Evolutionary conservation across 2,888 invertebrate genomes (phyloP).

Genomic region (Flabesymbios commensalis): DNA sequence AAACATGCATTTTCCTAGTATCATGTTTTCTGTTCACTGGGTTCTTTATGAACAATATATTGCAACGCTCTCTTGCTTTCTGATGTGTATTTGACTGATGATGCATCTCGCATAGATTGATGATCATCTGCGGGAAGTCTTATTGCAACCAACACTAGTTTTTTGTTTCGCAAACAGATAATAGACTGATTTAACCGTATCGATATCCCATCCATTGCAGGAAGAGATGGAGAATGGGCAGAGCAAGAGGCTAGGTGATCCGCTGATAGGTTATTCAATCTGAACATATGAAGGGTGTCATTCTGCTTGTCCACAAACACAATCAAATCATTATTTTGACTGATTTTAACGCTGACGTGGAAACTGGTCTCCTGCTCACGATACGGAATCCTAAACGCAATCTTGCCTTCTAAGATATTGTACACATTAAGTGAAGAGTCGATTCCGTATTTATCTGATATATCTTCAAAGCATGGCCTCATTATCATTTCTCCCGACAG

Average conservation of each 20-base stretch:
- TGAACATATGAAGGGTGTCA: neutral
- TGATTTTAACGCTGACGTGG: neutral
- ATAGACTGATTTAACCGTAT: too few relatives aligned
- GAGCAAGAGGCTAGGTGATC: neutral
- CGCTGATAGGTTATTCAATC: neutral
- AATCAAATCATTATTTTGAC: neutral
- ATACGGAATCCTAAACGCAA: neutral
- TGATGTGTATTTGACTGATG: too few relatives aligned
- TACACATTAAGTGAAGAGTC: neutral
- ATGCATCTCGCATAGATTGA: too few relatives aligned
- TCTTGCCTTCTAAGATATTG: neutral
- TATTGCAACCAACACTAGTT: too few relatives aligned
- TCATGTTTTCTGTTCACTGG: too few relatives aligned
- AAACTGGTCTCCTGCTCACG: neutral
- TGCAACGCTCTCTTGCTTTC: too few relatives aligned
- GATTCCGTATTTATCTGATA: neutral
- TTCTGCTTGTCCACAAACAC: neutral
- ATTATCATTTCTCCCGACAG: neutral
- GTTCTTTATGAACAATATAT: too few relatives aligned
- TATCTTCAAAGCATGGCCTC: neutral
- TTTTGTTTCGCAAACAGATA: too few relatives aligned
- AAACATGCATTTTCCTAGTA: too few relatives aligned
- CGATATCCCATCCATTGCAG: neutral
- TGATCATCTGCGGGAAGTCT: too few relatives aligned
- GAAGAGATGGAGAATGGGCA: neutral